Evolutionary conservation across 2,888 invertebrate genomes (phyloP), one percentile per base, ranked within the genome.

Genomic region (Synanthedon vespiformis): DNA sequence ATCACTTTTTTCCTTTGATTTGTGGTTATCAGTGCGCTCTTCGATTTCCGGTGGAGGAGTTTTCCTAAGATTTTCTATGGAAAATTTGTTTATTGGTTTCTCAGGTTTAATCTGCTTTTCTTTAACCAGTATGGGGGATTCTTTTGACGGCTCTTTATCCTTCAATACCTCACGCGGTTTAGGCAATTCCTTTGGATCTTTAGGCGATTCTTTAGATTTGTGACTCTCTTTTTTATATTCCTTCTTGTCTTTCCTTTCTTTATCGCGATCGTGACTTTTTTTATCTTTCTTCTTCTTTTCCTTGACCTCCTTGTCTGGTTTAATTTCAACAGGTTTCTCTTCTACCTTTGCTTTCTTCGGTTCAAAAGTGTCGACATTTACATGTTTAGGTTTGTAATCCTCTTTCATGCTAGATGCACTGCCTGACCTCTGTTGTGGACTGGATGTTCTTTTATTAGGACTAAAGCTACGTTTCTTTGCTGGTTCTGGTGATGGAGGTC

Each of bases 221-320:
- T 81, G 80, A 61, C 80, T 88, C 59, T 90, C 89, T 71, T 90
- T 89, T 65, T 89, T 89, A 57, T 89, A 89, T 58, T 90, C 89
- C 60, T 87, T 88, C 60, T 86, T 87, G 56, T 82, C 83, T 56
- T 89, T 85, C 50, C 90, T 88, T 52, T 92, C 92, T 69, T 90
- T 90, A 53, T 90, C 90, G 62, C 88, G 82, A 50, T 90, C 90
- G 67, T 91, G 90, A 52, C 90, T 90, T 66, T 91, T 89, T 63
- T 90, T 90, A 57, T 90, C 92, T 63, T 90, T 90, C 62, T 89
- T 90, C 60, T 89, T 89, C 57, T 87, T 86, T 58, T 90, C 90
- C 62, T 86, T 84, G 2, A 68, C 57, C 62, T 90, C 89, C 59
- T 89, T 90, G 44, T 86, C 84, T 41, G 67, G 56, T 70, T 90